Evolutionary conservation across 2,888 invertebrate species (phyloP).

Genomic region (Blastobasis adustella): DNA sequence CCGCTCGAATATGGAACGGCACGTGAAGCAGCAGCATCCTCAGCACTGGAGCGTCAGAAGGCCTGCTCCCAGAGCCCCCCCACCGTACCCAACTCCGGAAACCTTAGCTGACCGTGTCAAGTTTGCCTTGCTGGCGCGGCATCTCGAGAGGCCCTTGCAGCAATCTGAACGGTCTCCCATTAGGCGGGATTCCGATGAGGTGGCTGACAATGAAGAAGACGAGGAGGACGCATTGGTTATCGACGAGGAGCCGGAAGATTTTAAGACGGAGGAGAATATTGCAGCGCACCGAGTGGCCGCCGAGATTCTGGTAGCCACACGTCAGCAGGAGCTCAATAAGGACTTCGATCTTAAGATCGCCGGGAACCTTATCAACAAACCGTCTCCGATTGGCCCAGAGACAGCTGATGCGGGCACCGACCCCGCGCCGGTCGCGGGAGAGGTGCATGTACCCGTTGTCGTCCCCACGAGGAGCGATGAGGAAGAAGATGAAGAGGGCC

Average conservation of each 20-base stretch:
- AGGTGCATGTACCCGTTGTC: constrained; percentile 84
- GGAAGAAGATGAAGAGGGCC: constrained; percentile 86
- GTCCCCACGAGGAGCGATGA: constrained; percentile 67
- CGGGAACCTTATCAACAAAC: constrained; percentile 74
- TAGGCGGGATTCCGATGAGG: constrained; percentile 70
- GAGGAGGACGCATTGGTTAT: constrained; percentile 81
- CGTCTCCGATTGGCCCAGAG: constrained; percentile 34
- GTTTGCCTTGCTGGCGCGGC: constrained; percentile 85
- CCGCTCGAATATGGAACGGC: constrained; percentile 95
- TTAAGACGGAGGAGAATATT: constrained; percentile 45
- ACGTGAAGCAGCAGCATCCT: constrained; percentile 95
- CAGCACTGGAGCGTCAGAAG: constrained; percentile 90
- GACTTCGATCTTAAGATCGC: constrained; percentile 72
- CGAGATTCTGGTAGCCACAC: constrained; percentile 72
- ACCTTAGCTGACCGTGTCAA: constrained; percentile 72
- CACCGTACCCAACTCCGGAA: constrained; percentile 49
- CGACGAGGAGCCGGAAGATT: constrained; percentile 75
- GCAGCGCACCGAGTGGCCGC: constrained; percentile 75
- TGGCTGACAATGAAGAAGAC: constrained; percentile 78
- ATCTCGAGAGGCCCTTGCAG: constrained; percentile 77
- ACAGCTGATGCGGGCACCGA: constrained; percentile 63
- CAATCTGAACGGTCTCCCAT: constrained; percentile 54
- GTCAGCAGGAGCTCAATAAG: constrained; percentile 59
- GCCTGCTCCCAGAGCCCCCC: constrained; percentile 58
- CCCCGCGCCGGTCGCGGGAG: constrained; percentile 41